Base-by-base conservation (phyloP, 2,797 vertebrate genomes). In the Oryzias sinensis region DNA sequence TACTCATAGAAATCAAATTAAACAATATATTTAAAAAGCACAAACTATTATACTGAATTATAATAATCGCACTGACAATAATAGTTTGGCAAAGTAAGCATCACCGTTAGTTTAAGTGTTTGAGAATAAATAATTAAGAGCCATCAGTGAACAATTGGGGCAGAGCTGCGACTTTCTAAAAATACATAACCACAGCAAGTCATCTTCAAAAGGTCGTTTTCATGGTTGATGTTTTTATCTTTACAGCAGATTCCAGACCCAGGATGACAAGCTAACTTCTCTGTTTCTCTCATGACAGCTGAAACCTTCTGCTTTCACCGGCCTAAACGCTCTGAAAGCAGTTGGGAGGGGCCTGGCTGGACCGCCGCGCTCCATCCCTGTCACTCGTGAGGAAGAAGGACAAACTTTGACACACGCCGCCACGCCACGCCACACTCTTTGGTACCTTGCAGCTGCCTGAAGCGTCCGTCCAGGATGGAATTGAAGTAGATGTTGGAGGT, bases 401-500 rank as follows among this genome's bases (percentile, higher is more conserved):
- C 54, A 58, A 45, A 52, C 55, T 47, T 17, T 14, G 43, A 27
- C 22, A 61, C 20, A 50, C 49, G 57, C 43, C 42, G 29, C 53
- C 22, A 56, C 61, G 44, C 43, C 41, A 0, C 14, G 15, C 43
- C 49, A n/a, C 61, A 17, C 63, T 48, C 57, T 47, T 47, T 40
- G 56, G 76, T 93, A 93, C 93, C 93, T 93, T 93, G 93, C 81
- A 93, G 62, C 77, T 93, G 91, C 68, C 92, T 86, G 81, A 93
- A 93, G 77, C 93, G 90, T 49, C 93, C 92, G 2, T 93, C 93
- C 75, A 93, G 85, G 80, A 93, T 81, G 72, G 92, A 90, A 86
- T 91, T 92, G 75, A 92, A 92, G 51, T 78, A 90, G 75, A 92
- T 91, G 85, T 92, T 92, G 59, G 91, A 91, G 78, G 91, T 81